Evolutionary conservation across 2,113 vertebrate genomes (phyloP).

Genomic region (Callopanchax toddi): DNA sequence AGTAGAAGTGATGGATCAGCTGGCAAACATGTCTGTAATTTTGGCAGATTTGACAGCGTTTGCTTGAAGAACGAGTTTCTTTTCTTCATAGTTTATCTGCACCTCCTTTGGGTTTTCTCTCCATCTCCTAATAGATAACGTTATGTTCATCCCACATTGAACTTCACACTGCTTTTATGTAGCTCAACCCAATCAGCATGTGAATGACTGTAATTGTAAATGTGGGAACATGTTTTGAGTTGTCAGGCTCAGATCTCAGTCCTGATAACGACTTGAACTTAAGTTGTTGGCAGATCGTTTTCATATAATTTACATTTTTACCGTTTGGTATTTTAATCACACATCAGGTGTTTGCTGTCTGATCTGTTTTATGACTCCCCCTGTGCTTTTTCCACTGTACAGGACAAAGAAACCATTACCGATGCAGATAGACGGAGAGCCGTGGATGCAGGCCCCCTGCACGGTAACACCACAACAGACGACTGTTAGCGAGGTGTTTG

Average conservation of each 20-base stretch:
- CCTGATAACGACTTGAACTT: background rate
- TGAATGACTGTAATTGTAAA: too few relatives aligned
- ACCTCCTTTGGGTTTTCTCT: too few relatives aligned
- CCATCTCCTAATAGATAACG: too few relatives aligned
- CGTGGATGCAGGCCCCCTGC: conserved; percentile 95
- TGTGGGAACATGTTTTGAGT: conserved; percentile 37
- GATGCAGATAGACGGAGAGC: conserved; percentile 96
- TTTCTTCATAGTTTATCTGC: too few relatives aligned
- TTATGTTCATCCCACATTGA: too few relatives aligned
- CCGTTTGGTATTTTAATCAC: conserved; percentile 31
- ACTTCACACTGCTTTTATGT: too few relatives aligned
- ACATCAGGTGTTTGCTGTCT: background rate
- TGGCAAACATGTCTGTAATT: too few relatives aligned
- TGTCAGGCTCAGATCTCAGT: background rate
- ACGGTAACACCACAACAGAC: conserved; percentile 77
- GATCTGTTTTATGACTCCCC: conserved; percentile 1
- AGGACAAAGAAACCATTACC: conserved; percentile 91
- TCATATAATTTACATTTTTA: conserved; percentile 17
- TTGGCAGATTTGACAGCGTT: too few relatives aligned
- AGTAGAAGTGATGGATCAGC: too few relatives aligned
- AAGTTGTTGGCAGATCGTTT: conserved; percentile 7
- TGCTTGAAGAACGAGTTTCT: too few relatives aligned
- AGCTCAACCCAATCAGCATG: too few relatives aligned
- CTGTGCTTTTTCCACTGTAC: background rate
- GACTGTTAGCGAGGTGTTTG: background rate